A percentile compares a stretch with the other conserved stretches of the same genome.
These are phyloP conservation scores for Callocephalon fimbriatum DNA, from an alignment of 2,113 vertebrate genomes.

Conservation along the genomic window DNA sequence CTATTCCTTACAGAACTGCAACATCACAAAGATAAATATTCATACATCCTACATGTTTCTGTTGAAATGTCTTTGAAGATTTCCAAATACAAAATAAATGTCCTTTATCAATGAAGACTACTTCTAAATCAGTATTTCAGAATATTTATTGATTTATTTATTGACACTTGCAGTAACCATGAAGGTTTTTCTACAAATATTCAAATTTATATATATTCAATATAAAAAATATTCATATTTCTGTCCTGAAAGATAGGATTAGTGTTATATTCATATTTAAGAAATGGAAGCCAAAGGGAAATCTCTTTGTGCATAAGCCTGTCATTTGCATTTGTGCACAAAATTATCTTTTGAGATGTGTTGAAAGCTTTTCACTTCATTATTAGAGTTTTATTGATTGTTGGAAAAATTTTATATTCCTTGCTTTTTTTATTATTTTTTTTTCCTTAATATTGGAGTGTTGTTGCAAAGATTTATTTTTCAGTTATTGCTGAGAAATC, in stretches of 20 bases:
- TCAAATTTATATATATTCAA: neutral
- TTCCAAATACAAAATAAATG: neutral
- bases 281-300: neutral
- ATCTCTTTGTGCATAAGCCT: neutral
- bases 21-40: neutral
- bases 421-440: neutral
- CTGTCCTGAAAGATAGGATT: neutral
- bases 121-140: neutral
- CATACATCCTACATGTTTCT: neutral
- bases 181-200: neutral
- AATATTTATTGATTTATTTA: neutral
- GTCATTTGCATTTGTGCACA: neutral
- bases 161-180: neutral
- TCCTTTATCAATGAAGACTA: neutral
- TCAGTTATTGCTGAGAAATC: neutral
- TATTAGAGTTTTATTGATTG: neutral
- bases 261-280: neutral
- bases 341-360: neutral
- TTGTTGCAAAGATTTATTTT: neutral
- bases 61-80: neutral
- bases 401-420: neutral
- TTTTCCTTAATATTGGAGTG: neutral
- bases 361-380: neutral
- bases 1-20: neutral
- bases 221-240: neutral